Base-by-base conservation (phyloP, 2,888 invertebrate genomes). In the Dryomyza anilis region DNA sequence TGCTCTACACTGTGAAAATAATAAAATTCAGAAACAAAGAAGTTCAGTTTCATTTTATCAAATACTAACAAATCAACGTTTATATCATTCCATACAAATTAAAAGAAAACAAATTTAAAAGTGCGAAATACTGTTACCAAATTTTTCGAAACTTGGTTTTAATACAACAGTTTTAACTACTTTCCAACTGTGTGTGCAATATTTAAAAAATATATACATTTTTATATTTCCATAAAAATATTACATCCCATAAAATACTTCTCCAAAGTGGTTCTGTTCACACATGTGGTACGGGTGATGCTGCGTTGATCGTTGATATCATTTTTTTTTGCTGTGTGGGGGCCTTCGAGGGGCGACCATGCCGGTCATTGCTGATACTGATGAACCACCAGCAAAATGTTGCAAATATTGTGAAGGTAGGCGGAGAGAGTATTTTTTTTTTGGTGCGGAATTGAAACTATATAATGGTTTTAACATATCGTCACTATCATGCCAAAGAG, bases 341-440 rank as follows among this genome's bases (percentile, higher is more conserved):
- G 78, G 78, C 79, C 77, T 72, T 73, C 72, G 74, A 74, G 78
- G 76, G 81, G n/a, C n/a, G 85, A 85, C 81, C 83, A 87, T 87
- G 87, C 87, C 87, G 85, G 87, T 87, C 84, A 86, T 87, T 85
- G 86, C 86, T 83, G 87, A 86, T 83, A 83, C 84, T 85, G 88
- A 87, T 85, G 88, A 89, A 86, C 92, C 92, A 86, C 90, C 91
- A 89, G 91, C 92, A 86, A 93, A 93, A 87, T 92, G 93, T 90
- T 93, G 93, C 91, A 92, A 91, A 88, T 92, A 92, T 86, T 93
- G 93, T 91, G 92, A 93, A 91, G 93, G 93, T 93, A 89, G 78
- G 81, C 74, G n/a, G n/a, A n/a, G n/a, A n/a, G n/a, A n/a, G n/a
- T n/a, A n/a, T n/a, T n/a, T n/a, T n/a, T n/a, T n/a, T n/a, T n/a